Conservation (phyloP, 2,113 vertebrate genomes). For the Amphilophus citrinellus region DNA sequence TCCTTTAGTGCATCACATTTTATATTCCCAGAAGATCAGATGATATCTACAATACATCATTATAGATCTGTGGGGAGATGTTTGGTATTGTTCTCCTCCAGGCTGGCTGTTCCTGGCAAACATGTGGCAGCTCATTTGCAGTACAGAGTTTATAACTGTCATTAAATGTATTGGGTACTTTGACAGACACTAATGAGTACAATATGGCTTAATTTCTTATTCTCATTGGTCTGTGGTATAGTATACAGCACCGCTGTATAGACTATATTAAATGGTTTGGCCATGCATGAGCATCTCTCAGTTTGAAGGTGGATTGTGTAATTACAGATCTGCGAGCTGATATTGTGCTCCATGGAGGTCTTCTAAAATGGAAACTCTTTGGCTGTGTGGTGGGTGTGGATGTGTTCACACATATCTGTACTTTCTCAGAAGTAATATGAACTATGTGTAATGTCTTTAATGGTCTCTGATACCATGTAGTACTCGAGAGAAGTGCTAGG, state of each 20-base stretch:
- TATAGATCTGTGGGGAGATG: slow-evolving; percentile 36
- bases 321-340: slow-evolving; percentile 21
- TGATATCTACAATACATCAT: slow-evolving; percentile 10
- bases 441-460: slow-evolving; percentile 20
- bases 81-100: slow-evolving; percentile 17
- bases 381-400: not conserved
- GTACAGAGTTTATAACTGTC: not conserved
- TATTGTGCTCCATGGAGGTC: not conserved
- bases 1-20: not conserved
- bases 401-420: not conserved
- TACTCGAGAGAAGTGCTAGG: slow-evolving; percentile 26
- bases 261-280: not conserved
- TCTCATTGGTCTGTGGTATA: slow-evolving; percentile 8
- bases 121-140: not conserved
- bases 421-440: slow-evolving; percentile 24
- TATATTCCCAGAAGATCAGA: not conserved
- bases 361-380: slow-evolving; percentile 9
- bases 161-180: not conserved
- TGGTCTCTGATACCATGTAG: not conserved
- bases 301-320: slow-evolving; percentile 38
- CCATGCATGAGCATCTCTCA: slow-evolving; percentile 8
- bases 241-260: not conserved
- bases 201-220: not conserved
- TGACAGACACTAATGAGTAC: not conserved
- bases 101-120: slow-evolving; percentile 35